A percentile compares a stretch with the other conserved stretches of the same genome.
Evolutionary conservation across 1,140 invertebrate genomes (phyloP).

Genomic region (Drosophila prosaltans): DNA sequence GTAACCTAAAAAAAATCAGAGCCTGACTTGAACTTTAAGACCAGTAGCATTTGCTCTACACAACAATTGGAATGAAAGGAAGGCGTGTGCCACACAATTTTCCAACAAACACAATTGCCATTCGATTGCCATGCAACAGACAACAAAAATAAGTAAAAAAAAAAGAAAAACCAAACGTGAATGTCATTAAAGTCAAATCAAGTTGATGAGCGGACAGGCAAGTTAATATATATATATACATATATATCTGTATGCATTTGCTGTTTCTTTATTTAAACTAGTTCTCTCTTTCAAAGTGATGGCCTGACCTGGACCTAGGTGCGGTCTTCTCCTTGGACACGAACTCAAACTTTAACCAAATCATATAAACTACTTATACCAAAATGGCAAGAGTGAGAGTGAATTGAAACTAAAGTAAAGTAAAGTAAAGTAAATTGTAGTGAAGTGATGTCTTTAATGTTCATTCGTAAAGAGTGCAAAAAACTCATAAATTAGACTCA

Average conservation of each 20-base stretch:
- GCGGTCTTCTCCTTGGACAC: conserved; percentile 53
- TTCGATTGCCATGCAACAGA: conserved; percentile 43
- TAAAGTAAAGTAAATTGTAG: conserved; percentile 4
- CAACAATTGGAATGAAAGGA: conserved; percentile 31
- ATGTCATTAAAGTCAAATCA: conserved; percentile 65
- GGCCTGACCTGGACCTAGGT: conserved; percentile 41
- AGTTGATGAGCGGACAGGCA: conserved; percentile 58
- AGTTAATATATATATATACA: background rate
- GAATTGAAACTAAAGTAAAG: background rate
- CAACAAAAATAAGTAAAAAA: conserved; percentile 10
- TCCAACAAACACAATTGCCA: conserved; percentile 26
- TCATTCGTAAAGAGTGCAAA: conserved; percentile 59
- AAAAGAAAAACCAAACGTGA: conserved; percentile 45
- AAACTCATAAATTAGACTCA: conserved; percentile 74
- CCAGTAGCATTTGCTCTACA: conserved; percentile 40
- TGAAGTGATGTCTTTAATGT: conserved; percentile 34
- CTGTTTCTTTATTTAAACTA: conserved; percentile 55
- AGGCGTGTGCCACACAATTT: conserved; percentile 40
- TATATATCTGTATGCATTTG: background rate
- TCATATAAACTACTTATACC: background rate
- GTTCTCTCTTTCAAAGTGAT: conserved; percentile 29
- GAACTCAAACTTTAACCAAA: conserved; percentile 68
- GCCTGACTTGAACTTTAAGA: conserved; percentile 56
- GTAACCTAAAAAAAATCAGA: conserved; percentile 1
- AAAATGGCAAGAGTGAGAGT: conserved; percentile 12